Conservation (phyloP, 2,113 vertebrate species). For the Silurus asotus region DNA sequence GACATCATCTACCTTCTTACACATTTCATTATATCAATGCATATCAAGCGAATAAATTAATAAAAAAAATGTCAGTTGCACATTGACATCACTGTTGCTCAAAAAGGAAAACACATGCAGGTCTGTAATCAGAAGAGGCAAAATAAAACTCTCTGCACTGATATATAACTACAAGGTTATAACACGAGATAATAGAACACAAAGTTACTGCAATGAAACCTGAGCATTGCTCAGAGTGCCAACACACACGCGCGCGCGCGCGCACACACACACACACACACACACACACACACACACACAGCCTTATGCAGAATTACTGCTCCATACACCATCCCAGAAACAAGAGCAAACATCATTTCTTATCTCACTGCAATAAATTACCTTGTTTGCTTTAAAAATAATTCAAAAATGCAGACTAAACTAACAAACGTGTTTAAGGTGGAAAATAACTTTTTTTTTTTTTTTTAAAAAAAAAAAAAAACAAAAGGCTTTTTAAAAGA, state of each 20-base stretch:
- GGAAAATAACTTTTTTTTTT: neutral
- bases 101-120: neutral
- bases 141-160: neutral
- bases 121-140: neutral
- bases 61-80: neutral
- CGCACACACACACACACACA: too few species aligned
- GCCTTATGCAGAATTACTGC: slow-evolving; percentile 51
- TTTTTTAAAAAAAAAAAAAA: neutral
- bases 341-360: neutral
- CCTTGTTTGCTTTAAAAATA: neutral
- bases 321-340: slow-evolving; percentile 56
- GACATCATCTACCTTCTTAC: neutral
- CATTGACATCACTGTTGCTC: neutral
- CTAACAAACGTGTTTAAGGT: neutral
- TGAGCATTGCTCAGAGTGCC: neutral
- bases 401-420: neutral
- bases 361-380: neutral
- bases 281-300: slow-evolving; percentile 45
- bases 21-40: neutral
- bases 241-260: too few species aligned
- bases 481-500: neutral
- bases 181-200: neutral
- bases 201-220: neutral
- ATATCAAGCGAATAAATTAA: neutral
- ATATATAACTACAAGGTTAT: neutral